phyloP scores from a whole-genome alignment of 2,888 invertebrate genomes.

The Gasteruption jaculator region DNA sequence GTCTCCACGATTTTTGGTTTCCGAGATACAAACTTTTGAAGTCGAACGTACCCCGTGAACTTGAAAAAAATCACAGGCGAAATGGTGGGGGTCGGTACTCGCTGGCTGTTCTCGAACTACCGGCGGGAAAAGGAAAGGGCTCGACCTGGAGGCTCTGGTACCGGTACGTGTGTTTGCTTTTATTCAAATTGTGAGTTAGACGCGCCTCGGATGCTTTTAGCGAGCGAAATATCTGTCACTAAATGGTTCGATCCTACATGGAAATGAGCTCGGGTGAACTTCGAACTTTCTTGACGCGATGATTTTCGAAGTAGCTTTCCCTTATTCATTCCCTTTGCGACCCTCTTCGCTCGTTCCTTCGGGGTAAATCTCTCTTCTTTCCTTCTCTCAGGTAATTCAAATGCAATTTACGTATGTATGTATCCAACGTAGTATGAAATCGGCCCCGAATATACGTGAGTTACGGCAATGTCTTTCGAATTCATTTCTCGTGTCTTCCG shows the following conservation, averaged over 20 bases:
- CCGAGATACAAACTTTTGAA: too few relatives aligned
- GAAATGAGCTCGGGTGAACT: constrained; percentile 41
- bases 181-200: constrained; percentile 52
- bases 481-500: too few relatives aligned
- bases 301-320: constrained; percentile 31
- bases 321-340: constrained; percentile 21
- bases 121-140: too few relatives aligned
- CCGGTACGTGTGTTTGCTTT: constrained; percentile 51
- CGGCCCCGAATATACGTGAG: too few relatives aligned
- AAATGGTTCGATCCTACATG: constrained; percentile 48
- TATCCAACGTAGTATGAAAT: too few relatives aligned
- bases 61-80: too few relatives aligned
- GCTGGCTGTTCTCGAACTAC: too few relatives aligned
- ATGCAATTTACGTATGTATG: constrained; percentile 25
- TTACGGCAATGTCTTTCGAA: too few relatives aligned
- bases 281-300: too few relatives aligned
- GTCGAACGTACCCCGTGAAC: too few relatives aligned
- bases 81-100: too few relatives aligned
- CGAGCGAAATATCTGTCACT: constrained; percentile 46
- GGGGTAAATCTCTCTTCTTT: constrained; percentile 6
- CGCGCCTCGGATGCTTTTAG: constrained; percentile 38
- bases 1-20: too few relatives aligned
- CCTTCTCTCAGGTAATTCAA: constrained; percentile 21
- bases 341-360: constrained; percentile 16
- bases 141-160: not conserved